Conservation (phyloP, 2,888 invertebrate species). For the Muscina levida region DNA sequence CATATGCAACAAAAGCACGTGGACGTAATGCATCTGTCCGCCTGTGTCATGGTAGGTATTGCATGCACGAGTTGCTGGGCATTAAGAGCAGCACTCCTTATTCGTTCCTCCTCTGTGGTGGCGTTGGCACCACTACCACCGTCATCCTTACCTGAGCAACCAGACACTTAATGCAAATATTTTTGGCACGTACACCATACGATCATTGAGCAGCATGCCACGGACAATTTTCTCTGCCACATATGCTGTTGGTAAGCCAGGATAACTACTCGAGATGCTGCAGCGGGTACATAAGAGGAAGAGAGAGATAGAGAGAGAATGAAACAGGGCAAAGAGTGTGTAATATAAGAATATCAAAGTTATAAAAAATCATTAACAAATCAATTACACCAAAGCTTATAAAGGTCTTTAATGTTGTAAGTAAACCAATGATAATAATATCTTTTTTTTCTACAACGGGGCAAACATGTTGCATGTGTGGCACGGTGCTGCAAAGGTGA, state of each 20-base stretch:
- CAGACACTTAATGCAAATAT: conserved; percentile 78
- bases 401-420: conserved; percentile 31
- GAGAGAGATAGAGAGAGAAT: conserved; percentile 31
- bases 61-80: neutral
- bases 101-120: neutral
- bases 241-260: conserved; percentile 77
- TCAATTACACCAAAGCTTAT: conserved; percentile 65
- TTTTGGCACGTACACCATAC: conserved; percentile 78
- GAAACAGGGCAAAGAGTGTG: conserved; percentile 45
- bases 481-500: neutral
- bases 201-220: conserved; percentile 76
- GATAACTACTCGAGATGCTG: conserved; percentile 77
- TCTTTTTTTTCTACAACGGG: neutral
- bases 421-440: neutral
- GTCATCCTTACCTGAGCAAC: conserved; percentile 74
- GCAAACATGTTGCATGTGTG: conserved; percentile 13
- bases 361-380: conserved; percentile 67
- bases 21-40: too few species aligned
- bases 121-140: neutral
- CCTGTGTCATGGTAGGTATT: neutral
- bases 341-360: conserved; percentile 35
- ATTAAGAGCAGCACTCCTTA: neutral
- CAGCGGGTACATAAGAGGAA: conserved; percentile 13
- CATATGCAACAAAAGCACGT: too few species aligned
- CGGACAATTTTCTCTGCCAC: conserved; percentile 77